Evolutionary conservation across 2,113 vertebrate species (phyloP).

Genomic region (Crotophaga sulcirostris): DNA sequence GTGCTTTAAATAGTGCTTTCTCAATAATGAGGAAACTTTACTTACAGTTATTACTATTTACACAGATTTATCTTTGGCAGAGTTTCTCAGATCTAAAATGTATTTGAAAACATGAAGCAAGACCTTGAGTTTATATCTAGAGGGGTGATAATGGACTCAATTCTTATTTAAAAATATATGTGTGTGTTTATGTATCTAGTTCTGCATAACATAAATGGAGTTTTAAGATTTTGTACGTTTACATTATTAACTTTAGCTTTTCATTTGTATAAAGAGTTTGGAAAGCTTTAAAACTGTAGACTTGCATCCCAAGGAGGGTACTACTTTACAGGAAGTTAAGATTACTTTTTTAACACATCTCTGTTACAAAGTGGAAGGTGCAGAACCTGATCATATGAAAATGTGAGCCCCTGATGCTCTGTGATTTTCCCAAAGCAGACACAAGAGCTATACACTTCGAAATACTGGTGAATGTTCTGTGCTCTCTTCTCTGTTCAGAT

Average conservation of each 20-base stretch:
- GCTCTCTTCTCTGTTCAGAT: not conserved
- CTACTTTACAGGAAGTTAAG: not conserved
- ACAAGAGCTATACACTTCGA: not conserved
- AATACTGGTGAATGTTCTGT: not conserved
- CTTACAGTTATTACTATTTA: not conserved
- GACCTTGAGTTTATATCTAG: not conserved
- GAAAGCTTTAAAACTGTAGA: not conserved
- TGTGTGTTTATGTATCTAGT: not conserved
- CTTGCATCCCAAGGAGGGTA: not conserved
- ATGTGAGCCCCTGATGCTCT: not conserved
- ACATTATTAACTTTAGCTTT: not conserved
- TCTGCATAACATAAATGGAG: not conserved
- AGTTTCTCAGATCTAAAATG: not conserved
- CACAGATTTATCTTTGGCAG: not conserved
- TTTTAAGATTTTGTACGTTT: constrained; percentile 15
- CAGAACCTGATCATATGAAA: not conserved
- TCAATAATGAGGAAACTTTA: not conserved
- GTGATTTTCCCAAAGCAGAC: not conserved
- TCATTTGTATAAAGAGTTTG: not conserved
- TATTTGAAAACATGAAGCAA: not conserved
- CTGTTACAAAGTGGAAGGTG: not conserved
- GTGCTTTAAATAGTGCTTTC: not conserved
- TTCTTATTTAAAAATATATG: not conserved
- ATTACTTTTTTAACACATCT: not conserved
- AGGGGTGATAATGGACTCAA: not conserved